Base-by-base conservation (phyloP, 92 coral and sea anemone species). In the Pocillopora grandis region DNA sequence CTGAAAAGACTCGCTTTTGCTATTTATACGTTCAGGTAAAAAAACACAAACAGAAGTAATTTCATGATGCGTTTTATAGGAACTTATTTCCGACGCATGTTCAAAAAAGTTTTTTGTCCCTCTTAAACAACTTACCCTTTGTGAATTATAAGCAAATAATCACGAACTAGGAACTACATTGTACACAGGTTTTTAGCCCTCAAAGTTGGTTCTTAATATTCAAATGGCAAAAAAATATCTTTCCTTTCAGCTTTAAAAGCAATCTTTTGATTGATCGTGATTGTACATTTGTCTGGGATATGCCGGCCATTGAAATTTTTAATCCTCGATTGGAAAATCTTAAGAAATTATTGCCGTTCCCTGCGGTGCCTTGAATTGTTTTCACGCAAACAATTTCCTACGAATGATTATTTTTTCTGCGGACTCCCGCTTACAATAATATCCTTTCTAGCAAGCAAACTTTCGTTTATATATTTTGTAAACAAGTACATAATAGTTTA, bases 381-480 rank as follows among this genome's bases (percentile, higher is more conserved):
- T 23, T 76, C 79, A 21, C 7, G 49, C 20, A 58, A 76, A 75
- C 48, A 77, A 37, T 62, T 42, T 42, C 58, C 71, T n/a, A 42
- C 71, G 71, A 35, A 49, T n/a, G 42, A 20, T 64, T 49, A 64
- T 48, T 49, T 63, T 52, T 23, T 7, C 52, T 42, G 48, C n/a
- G 21, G 21, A 42, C 52, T 7, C 52, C 52, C 52, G 52, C 52
- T 42, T 55, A 65, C 21, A n/a, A 48, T 20, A 78, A 78, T 36
- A n/a, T 52, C 60, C 20, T 42, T 63, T 31, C 60, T 61, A 20
- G 15, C 62, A 20, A 65, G 33, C 17, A 78, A 63, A 48, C 61
- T 49, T 15, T 64, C 60, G 12, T 31, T 76, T n/a, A 23, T 1
- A 12, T 63, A 12, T 78, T n/a, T 78, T 68, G 17, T 7, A 19